Evolutionary conservation across 2,797 vertebrate species (phyloP), one percentile per base, ranked within the genome.

Genomic region (Centropyge bicolor): DNA sequence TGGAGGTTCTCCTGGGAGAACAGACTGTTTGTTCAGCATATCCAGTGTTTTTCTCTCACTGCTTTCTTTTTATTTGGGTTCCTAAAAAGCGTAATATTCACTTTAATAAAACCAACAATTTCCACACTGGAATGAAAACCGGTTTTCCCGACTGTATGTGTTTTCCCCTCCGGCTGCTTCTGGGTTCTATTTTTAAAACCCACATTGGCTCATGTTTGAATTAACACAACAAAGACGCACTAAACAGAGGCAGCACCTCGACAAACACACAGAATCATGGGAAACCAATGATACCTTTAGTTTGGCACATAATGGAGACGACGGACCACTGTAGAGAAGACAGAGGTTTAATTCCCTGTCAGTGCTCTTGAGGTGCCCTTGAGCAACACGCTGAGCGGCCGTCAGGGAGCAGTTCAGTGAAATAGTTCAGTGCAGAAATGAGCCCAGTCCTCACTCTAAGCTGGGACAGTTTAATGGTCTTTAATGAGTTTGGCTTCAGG

Each of bases 401-500:
- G 8, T 64, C 74, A 55, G 66, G 38, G 60, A 67, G 6, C 76
- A 38, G 46, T 65, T 61, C 54, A 35, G 57, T 35, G 74, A 60
- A 55, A 59, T 62, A 20, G 40, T 57, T 62, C 19, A 24, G 27
- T 6, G 66, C 40, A 51, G 68, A n/a, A 67, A 57, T 11, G 57
- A 73, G 65, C 55, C 70, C 56, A 27, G 2, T 71, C 61, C 75
- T 72, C 62, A 8, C 14, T 3, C 60, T 62, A 52, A 65, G 46
- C 74, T 12, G 60, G 57, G 70, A 78, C 38, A 1, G 10, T 57
- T 49, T 77, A 80, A 77, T 52, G 70, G 0, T 41, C 81, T 60
- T 54, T 82, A 88, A 84, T 86, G 70, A 68, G 4, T 76, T 81
- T 68, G 68, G 67, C 80, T 67, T 60, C 74, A 45, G 79, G 81